Evolutionary conservation across 2,113 vertebrate genomes (phyloP).

Genomic region (Sceloporus tristichus): DNA sequence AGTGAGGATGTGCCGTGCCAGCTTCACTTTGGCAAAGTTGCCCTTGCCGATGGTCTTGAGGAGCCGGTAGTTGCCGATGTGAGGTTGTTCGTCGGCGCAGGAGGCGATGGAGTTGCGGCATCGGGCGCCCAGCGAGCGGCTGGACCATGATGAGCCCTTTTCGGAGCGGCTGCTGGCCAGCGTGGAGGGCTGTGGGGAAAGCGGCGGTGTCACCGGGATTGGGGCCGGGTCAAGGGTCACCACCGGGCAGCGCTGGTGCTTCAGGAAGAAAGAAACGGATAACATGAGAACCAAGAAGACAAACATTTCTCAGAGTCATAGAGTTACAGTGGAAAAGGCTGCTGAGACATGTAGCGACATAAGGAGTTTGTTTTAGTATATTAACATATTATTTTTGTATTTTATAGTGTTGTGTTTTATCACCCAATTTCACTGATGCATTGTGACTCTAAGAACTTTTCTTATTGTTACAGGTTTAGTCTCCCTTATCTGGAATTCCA

Average conservation of each 20-base stretch:
- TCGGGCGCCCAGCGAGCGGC: conserved; percentile 88
- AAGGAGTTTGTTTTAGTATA: too few species aligned
- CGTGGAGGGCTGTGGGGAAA: conserved; percentile 80
- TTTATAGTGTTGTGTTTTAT: too few species aligned
- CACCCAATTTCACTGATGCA: too few species aligned
- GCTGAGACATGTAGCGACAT: too few species aligned
- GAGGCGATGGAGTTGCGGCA: conserved; percentile 93
- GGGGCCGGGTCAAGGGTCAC: conserved; percentile 21
- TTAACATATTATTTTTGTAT: too few species aligned
- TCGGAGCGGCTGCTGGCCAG: conserved; percentile 89
- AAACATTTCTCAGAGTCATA: too few species aligned
- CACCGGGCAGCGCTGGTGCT: neutral
- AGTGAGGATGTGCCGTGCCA: conserved; percentile 91
- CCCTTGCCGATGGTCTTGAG: conserved; percentile 95
- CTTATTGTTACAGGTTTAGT: too few species aligned
- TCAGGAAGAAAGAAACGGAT: neutral
- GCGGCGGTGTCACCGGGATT: neutral
- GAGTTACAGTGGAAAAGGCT: too few species aligned
- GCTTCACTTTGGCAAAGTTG: conserved; percentile 92
- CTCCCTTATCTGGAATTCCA: too few species aligned
- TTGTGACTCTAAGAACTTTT: too few species aligned
- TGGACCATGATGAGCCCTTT: conserved; percentile 89
- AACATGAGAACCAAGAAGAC: neutral
- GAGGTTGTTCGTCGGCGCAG: conserved; percentile 90
- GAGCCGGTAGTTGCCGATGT: conserved; percentile 93